Base-by-base conservation (phyloP, 2,888 invertebrate genomes). In the Ectropis crepuscularia region DNA sequence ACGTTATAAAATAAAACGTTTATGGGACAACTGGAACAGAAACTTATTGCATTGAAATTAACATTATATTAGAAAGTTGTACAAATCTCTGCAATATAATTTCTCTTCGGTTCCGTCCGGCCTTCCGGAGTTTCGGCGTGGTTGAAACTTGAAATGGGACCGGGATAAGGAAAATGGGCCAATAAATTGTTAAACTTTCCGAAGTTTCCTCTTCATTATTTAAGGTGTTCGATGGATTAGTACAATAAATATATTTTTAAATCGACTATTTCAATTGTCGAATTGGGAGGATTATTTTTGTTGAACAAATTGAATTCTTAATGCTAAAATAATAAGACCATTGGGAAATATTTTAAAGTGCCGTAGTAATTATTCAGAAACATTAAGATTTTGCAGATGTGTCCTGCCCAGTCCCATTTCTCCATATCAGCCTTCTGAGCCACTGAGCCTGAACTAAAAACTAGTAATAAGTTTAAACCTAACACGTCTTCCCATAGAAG, bases 1-100 rank as follows among this genome's bases (percentile, higher is more conserved):
- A 64, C 11, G 47, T 57, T 62, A 55, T 58, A 55, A 60, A 63
- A 63, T 53, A 42, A 59, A 60, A 47, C 49, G 50, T 57, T 60
- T 53, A 63, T 46, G 16, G 48, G 42, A 50, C 42, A 53, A 48
- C 42, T 38, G 10, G 12, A 42, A 28, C 45, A 55, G 39, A 39
- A 47, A 47, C 9, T 1, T 7, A 61, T 42, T 48, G 42, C 16
- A 43, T 38, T 48, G 37, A 57, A 63, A 57, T 57, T 42, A 39
- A 50, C 38, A 16, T 8, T 46, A 50, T 41, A 46, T 53, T 57
- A 51, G 57, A 62, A 53, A 53, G 62, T 51, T 57, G 12, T 42
- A 43, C 43, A 53, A 57, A 63, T 36, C 41, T 10, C n/a, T 28
- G 42, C 41, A 41, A 53, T 49, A 11, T 38, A 43, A 51, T 36